These are phyloP conservation scores for Onychostruthus taczanowskii DNA, from an alignment of 2,113 vertebrate species.

Conservation along the genomic window DNA sequence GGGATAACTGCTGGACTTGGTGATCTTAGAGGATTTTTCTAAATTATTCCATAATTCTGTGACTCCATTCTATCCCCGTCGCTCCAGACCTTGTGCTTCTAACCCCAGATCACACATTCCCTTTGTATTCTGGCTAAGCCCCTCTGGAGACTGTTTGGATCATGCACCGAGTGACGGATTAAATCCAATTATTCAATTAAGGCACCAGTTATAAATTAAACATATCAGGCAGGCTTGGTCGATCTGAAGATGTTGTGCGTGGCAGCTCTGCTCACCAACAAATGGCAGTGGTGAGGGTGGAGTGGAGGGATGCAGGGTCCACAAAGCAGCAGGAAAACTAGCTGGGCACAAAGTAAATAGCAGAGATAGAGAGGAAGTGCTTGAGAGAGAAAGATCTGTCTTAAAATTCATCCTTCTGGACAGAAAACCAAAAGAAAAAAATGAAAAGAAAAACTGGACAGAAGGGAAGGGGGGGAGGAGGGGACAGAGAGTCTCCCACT, in stretches of 20 bases:
- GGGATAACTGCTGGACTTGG: background rate
- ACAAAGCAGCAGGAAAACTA: background rate
- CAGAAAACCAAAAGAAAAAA: background rate
- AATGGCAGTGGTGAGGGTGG: background rate
- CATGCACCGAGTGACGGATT: background rate
- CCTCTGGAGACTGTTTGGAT: constrained; percentile 10
- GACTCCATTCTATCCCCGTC: background rate
- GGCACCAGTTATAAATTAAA: constrained; percentile 20
- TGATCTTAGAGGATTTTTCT: background rate
- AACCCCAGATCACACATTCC: background rate
- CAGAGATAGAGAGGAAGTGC: background rate
- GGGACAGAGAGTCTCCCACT: background rate
- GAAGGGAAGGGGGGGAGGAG: background rate
- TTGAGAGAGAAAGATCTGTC: background rate
- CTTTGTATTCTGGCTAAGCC: background rate
- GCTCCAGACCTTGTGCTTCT: background rate
- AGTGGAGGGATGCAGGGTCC: background rate
- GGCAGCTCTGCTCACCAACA: background rate
- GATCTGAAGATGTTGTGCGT: background rate
- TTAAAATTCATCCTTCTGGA: background rate
- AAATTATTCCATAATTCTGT: background rate
- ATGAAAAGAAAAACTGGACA: background rate
- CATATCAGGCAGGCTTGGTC: background rate
- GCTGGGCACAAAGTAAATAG: background rate
- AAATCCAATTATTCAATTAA: constrained; percentile 38